A percentile compares a stretch with the other conserved stretches of the same genome.
phyloP scores from a whole-genome alignment of 2,888 invertebrate genomes.

The Agriotes lineatus region DNA sequence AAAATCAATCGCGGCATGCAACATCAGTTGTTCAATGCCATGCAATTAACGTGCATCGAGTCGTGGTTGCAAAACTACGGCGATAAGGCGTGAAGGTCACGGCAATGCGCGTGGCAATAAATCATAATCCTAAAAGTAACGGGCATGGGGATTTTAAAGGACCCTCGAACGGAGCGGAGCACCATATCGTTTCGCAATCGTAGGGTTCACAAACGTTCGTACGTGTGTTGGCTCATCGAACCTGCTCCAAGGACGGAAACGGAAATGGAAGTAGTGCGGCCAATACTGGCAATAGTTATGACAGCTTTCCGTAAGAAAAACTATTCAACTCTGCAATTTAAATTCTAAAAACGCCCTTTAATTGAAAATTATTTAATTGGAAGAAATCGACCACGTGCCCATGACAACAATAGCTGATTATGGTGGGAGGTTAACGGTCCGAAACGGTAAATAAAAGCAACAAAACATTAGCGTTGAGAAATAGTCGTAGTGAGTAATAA shows the following conservation, averaged over 20 bases:
- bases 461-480: no score
- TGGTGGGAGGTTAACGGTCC: no score
- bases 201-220: background rate
- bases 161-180: background rate
- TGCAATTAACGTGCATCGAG: conserved; percentile 23
- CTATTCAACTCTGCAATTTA: background rate
- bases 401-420: no score
- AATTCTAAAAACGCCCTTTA: no score
- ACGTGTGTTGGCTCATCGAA: background rate
- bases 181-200: background rate
- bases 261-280: no score
- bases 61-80: conserved; percentile 18
- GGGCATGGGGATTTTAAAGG: background rate
- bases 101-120: conserved; percentile 22
- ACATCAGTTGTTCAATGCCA: background rate
- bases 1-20: background rate
- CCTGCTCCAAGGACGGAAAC: background rate
- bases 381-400: no score
- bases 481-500: no score
- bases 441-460: no score
- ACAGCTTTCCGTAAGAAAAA: no score
- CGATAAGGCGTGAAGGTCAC: conserved; percentile 26
- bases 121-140: conserved; percentile 10
- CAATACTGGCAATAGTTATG: no score
- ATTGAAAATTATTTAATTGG: no score